Conservation (phyloP, 2,797 vertebrate species). For the Scolopax bukidnonensis region DNA sequence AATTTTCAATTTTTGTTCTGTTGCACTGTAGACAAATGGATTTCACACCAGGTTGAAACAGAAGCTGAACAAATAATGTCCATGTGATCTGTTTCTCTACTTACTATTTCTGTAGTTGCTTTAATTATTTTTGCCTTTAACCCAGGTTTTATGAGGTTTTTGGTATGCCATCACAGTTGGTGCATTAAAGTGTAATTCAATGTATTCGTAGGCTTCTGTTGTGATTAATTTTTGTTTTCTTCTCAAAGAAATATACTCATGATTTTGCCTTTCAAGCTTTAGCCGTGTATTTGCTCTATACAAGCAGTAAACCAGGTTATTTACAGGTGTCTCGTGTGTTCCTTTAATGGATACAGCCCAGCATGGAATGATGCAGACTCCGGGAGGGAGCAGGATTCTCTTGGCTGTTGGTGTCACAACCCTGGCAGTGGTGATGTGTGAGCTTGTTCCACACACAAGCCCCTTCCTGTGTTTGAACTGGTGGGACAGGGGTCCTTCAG, state of each 20-base stretch:
- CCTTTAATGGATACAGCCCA: not conserved
- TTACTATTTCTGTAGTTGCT: not conserved
- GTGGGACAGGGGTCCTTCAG: rapidly evolving
- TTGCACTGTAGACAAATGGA: not conserved
- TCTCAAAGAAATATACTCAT: not conserved
- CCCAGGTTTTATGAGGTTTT: not conserved
- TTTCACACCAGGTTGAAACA: not conserved
- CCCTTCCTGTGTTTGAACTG: not conserved
- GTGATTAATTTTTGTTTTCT: not conserved
- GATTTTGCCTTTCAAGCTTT: not conserved
- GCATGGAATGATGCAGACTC: not conserved
- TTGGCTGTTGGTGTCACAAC: rapidly evolving
- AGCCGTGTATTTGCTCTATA: not conserved
- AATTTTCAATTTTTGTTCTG: not conserved
- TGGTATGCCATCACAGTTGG: not conserved
- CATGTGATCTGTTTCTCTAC: not conserved
- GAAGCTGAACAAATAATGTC: not conserved
- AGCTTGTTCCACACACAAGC: not conserved
- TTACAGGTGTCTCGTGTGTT: not conserved
- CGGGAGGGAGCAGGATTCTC: not conserved
- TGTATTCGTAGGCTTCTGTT: not conserved
- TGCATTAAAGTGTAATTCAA: not conserved
- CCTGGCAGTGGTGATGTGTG: not conserved
- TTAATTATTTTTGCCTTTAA: not conserved
- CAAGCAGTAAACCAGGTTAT: not conserved